Evolutionary conservation across 1,140 invertebrate species (phyloP).

Genomic region (Metopolophium dirhodum): DNA sequence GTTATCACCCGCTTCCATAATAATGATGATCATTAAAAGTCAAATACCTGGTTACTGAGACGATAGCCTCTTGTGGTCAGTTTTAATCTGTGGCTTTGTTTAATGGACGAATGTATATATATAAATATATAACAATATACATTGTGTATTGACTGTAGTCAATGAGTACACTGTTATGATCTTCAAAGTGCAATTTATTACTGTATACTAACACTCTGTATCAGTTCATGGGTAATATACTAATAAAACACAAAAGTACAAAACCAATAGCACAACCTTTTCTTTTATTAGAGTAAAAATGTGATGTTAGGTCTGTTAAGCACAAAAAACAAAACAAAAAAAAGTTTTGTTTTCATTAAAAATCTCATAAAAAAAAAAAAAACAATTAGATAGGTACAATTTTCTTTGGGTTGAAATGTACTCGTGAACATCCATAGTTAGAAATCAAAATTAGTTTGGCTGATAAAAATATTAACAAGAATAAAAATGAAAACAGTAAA

Average conservation of each 20-base stretch:
- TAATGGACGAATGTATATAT: background rate
- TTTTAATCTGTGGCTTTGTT: background rate
- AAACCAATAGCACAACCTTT: slow-evolving; percentile 43
- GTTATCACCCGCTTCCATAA: background rate
- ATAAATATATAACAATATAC: background rate
- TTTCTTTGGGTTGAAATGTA: slow-evolving; percentile 42
- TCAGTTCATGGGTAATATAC: background rate
- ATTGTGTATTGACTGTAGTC: background rate
- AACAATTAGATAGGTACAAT: slow-evolving; percentile 51
- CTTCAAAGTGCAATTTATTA: background rate
- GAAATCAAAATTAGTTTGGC: slow-evolving; percentile 18
- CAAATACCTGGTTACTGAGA: background rate
- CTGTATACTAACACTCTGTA: background rate
- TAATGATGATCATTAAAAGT: background rate
- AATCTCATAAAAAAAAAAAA: slow-evolving; percentile 32
- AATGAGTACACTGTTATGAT: background rate
- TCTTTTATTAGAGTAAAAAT: slow-evolving; percentile 50
- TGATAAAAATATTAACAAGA: slow-evolving; percentile 22
- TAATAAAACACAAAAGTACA: slow-evolving; percentile 17
- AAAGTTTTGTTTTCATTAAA: background rate
- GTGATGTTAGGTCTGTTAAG: slow-evolving; percentile 54
- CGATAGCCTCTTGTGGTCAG: background rate
- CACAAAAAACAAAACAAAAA: slow-evolving; percentile 35
- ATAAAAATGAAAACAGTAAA: slow-evolving; percentile 46
- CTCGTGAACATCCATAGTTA: slow-evolving; percentile 9